Base-by-base conservation (phyloP, 1,140 invertebrate species). In the Helicoverpa armigera region DNA sequence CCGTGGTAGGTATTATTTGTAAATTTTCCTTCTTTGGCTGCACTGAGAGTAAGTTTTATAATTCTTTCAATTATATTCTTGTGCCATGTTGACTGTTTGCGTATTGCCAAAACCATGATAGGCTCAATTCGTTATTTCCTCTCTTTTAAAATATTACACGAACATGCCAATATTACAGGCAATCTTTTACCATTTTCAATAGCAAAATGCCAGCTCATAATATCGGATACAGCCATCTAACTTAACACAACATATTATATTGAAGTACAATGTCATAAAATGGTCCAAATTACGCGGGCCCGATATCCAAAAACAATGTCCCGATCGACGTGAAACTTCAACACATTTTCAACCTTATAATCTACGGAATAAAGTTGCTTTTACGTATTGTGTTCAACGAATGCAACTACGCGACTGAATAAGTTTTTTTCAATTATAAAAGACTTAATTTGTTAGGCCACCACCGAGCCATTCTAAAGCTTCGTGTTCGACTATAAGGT, bases 371-470 rank as follows among this genome's bases (percentile, higher is more conserved):
- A 91, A 86, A 85, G 89, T 85, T 16, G 70, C 84, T 75, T 89
- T 91, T 90, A 75, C 72, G 72, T 54, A 83, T 82, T 83, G 65
- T 82, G 73, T 43, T 70, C 80, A 69, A 77, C 78, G 83, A 89
- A 91, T 94, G 91, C 92, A 93, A 90, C 89, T 90, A 89, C 88
- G 89, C 88, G 82, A 91, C 86, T 91, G 90, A 91, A 89, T 91
- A 91, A 90, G 85, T 91, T 92, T 94, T 79, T 94, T 93, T 90
- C 88, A 92, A 92, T 92, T 89, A 90, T 82, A 91, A 94, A 94
- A 89, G 93, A 87, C 90, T 84, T 92, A 93, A 91, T 90, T 89
- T 86, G 70, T 89, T 84, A 43, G 2, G 0, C 2, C 0, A 0
- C 1, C 5, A 2, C 9, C 74, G 60, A 31, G 43, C 29, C 14